Percentiles rank a stretch among this genome's conserved stretches.
Conservation (phyloP, 2,797 vertebrate genomes). For the Columba guinea region DNA sequence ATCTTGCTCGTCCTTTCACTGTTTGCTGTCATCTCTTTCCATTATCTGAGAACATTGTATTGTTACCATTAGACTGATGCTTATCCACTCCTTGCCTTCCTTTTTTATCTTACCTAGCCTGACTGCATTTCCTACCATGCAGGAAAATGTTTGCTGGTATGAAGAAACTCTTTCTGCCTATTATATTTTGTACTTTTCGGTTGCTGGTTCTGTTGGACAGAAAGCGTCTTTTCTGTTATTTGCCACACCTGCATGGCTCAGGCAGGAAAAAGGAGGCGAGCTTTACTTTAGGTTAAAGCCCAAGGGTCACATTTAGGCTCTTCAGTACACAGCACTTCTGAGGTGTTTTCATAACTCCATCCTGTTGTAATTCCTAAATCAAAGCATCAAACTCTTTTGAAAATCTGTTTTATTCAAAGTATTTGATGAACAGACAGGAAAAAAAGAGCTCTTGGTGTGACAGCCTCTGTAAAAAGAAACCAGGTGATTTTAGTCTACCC, state of each 20-base stretch:
- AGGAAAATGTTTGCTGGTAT: background rate
- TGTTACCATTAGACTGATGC: constrained; percentile 67
- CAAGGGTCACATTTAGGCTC: constrained; percentile 2
- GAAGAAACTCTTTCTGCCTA: constrained; percentile 22
- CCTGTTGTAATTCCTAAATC: constrained; percentile 13
- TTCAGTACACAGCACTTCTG: background rate
- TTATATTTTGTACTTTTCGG: background rate
- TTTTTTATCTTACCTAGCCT: constrained; percentile 44
- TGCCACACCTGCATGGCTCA: background rate
- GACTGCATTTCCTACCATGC: constrained; percentile 7
- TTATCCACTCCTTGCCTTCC: constrained; percentile 45
- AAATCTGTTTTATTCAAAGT: constrained; percentile 37
- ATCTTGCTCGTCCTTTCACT: constrained; percentile 25
- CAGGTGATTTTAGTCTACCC: background rate
- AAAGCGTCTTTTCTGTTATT: background rate
- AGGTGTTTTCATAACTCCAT: background rate
- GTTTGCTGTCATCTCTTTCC: constrained; percentile 50
- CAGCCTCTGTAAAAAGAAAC: background rate
- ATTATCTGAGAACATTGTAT: constrained; percentile 45
- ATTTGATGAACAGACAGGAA: background rate
- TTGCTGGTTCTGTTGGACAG: background rate
- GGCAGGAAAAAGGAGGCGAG: background rate
- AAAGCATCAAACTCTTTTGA: constrained; percentile 8
- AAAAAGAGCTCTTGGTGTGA: background rate
- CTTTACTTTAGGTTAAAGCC: background rate